phyloP scores from a whole-genome alignment of 2,797 vertebrate genomes.

The Darevskia mixta region DNA sequence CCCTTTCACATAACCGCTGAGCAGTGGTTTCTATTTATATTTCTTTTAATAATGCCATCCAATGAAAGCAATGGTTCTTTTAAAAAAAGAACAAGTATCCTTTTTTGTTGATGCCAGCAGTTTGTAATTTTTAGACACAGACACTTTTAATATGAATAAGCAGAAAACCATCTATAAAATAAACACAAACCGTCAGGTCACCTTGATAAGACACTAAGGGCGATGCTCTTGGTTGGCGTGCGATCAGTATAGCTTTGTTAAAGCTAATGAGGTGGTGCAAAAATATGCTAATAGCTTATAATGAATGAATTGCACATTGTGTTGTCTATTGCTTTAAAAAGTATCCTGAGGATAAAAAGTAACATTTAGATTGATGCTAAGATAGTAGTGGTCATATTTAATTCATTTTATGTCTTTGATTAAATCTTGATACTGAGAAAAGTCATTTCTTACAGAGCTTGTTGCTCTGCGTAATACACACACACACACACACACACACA shows the following conservation, averaged over 20 bases:
- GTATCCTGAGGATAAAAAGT: neutral
- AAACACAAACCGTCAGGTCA: accelerated
- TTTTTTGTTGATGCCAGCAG: neutral
- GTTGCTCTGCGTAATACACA: too few species aligned
- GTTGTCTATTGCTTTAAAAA: neutral
- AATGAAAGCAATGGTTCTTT: neutral
- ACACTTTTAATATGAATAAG: too few species aligned
- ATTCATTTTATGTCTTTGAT: neutral
- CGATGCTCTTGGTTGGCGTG: neutral
- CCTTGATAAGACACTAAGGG: neutral
- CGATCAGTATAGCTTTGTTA: neutral
- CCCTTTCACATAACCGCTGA: neutral
- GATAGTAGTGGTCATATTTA: neutral
- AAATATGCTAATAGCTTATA: neutral
- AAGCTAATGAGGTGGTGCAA: neutral
- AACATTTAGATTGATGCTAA: conserved; percentile 2
- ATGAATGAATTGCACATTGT: neutral
- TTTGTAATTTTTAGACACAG: neutral
- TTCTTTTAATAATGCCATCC: conserved; percentile 19
- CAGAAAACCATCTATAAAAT: neutral
- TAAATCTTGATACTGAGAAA: too few species aligned
- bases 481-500: too few species aligned
- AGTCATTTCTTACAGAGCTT: too few species aligned
- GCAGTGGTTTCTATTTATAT: conserved; percentile 30
- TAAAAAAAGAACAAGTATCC: neutral